A percentile compares a stretch with the other conserved stretches of the same genome.
Evolutionary conservation across 2,888 invertebrate species (phyloP).

Genomic region (Dicyrtoma fusca): DNA sequence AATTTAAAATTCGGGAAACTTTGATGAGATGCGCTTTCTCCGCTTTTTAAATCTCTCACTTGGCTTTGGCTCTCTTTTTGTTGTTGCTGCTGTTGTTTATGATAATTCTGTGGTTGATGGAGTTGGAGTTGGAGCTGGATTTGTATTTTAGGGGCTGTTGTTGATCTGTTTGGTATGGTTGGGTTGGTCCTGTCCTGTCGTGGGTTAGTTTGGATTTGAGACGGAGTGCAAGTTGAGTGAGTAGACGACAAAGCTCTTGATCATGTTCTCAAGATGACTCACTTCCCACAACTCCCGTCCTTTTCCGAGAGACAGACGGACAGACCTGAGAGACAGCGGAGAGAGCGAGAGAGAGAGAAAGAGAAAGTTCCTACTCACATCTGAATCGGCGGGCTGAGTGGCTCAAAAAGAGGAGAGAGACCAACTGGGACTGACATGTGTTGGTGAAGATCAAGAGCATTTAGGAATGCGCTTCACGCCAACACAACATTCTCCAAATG

Average conservation of each 20-base stretch:
- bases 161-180: background rate
- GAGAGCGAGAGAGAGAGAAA: background rate
- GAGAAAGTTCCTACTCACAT: background rate
- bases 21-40: too few relatives aligned
- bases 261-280: slow-evolving; percentile 30
- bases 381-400: background rate
- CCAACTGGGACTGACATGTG: slow-evolving; percentile 38
- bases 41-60: too few relatives aligned
- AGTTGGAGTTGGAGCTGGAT: background rate
- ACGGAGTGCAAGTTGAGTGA: too few relatives aligned
- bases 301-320: too few relatives aligned
- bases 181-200: background rate
- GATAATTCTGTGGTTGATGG: too few relatives aligned
- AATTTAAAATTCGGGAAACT: background rate
- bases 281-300: background rate
- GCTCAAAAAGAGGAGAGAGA: slow-evolving; percentile 20
- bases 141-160: background rate
- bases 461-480: slow-evolving; percentile 34
- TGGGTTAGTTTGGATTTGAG: too few relatives aligned
- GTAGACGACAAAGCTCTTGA: slow-evolving; percentile 1
- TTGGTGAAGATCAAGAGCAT: slow-evolving; percentile 30
- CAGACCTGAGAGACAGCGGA: background rate
- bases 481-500: slow-evolving; percentile 19
- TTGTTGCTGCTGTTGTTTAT: too few relatives aligned
- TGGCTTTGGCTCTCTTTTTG: too few relatives aligned